phyloP scores from a whole-genome alignment of 2,888 invertebrate genomes.

The Germaria angustata region DNA sequence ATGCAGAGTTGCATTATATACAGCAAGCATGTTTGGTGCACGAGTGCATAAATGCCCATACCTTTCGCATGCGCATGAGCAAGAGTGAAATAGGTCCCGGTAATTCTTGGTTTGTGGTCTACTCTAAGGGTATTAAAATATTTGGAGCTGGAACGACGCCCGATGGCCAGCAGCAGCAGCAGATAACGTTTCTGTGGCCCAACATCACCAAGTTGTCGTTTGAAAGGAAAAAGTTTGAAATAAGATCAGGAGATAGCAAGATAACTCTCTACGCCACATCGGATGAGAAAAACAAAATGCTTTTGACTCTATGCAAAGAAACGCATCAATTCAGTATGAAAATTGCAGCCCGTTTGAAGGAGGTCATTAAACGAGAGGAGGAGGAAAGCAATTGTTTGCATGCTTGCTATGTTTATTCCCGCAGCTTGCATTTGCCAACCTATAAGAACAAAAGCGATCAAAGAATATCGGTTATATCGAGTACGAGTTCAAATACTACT shows the following conservation, averaged over 20 bases:
- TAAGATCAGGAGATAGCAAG: slow-evolving; percentile 92
- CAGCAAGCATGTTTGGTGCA: slow-evolving; percentile 91
- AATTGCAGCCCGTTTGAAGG: slow-evolving; percentile 90
- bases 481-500: slow-evolving; percentile 97
- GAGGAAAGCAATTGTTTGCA: slow-evolving; percentile 86
- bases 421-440: slow-evolving; percentile 82
- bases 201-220: slow-evolving; percentile 97
- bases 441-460: slow-evolving; percentile 87
- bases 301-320: slow-evolving; percentile 92
- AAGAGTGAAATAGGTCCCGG: slow-evolving; percentile 88
- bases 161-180: slow-evolving; percentile 80
- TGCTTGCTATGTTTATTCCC: slow-evolving; percentile 88
- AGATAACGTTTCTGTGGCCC: slow-evolving; percentile 95
- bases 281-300: slow-evolving; percentile 95
- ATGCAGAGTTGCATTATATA: slow-evolving; percentile 93
- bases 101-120: slow-evolving; percentile 93
- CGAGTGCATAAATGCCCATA: slow-evolving; percentile 94
- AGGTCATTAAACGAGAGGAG: slow-evolving; percentile 90
- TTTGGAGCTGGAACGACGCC: slow-evolving; percentile 84
- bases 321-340: slow-evolving; percentile 98
- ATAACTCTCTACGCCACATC: slow-evolving; percentile 94
- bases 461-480: slow-evolving; percentile 93
- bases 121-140: slow-evolving; percentile 94
- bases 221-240: slow-evolving; percentile 98
- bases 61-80: slow-evolving; percentile 88